These are phyloP conservation scores for Zosterops japonicus DNA, from an alignment of 2,113 vertebrate genomes.

Conservation along the genomic window DNA sequence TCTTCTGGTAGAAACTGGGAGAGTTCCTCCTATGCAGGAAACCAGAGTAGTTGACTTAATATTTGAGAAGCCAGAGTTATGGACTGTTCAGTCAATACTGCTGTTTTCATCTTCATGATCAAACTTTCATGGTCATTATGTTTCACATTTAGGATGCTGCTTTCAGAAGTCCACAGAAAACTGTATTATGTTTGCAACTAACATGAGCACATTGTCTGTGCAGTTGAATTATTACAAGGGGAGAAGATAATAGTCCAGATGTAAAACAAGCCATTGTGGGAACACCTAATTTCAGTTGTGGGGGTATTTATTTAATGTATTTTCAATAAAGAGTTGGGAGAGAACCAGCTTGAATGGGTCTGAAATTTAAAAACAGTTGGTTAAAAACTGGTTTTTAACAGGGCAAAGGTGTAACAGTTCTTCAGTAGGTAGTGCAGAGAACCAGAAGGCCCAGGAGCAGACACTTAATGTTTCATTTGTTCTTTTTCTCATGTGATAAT, in stretches of 20 bases:
- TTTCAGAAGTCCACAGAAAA: not conserved
- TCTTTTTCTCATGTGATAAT: not conserved
- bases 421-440: not conserved
- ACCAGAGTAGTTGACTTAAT: not conserved
- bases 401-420: not conserved
- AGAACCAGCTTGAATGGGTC: not conserved
- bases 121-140: not conserved
- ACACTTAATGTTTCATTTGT: not conserved
- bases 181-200: not conserved
- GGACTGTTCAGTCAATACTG: not conserved
- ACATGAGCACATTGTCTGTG: not conserved
- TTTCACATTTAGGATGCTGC: not conserved
- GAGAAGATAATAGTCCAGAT: not conserved
- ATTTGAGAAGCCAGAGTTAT: not conserved
- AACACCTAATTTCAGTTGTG: not conserved
- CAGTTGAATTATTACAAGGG: not conserved
- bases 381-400: not conserved
- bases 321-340: not conserved
- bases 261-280: not conserved
- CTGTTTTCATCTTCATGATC: not conserved
- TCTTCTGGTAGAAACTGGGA: not conserved
- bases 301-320: not conserved
- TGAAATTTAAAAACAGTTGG: not conserved
- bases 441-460: not conserved
- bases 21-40: not conserved